Percentiles rank a stretch among this genome's conserved stretches.
Evolutionary conservation across 1,140 invertebrate genomes (phyloP).

Genomic region (Aphidius gifuensis): DNA sequence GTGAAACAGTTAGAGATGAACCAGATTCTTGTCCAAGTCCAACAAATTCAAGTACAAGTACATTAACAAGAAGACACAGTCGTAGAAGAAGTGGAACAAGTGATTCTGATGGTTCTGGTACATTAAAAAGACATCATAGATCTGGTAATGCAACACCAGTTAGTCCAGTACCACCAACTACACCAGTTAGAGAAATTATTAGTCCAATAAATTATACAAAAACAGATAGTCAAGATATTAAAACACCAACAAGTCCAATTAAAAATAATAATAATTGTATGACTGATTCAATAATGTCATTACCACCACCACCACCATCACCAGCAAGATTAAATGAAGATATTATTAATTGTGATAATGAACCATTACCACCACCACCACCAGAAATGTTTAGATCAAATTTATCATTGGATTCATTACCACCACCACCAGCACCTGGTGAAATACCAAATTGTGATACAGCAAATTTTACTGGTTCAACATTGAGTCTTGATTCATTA

Average conservation of each 20-base stretch:
- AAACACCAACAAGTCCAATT: constrained; percentile 51
- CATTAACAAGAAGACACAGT: constrained; percentile 59
- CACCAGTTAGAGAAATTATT: constrained; percentile 53
- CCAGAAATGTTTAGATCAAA: constrained; percentile 70
- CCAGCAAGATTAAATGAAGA: constrained; percentile 52
- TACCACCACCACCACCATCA: constrained; percentile 60
- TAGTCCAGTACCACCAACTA: constrained; percentile 51
- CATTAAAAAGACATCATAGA: constrained; percentile 59
- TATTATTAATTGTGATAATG: constrained; percentile 39
- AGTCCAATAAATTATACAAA: constrained; percentile 48
- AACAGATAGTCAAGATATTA: constrained; percentile 45
- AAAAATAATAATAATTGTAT: constrained; percentile 39
- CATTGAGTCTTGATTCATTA: constrained; percentile 63
- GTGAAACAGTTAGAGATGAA: constrained; percentile 59
- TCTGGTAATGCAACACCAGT: constrained; percentile 56
- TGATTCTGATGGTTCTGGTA: constrained; percentile 63
- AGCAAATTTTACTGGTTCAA: constrained; percentile 65
- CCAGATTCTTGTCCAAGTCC: constrained; percentile 50
- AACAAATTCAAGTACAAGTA: constrained; percentile 52
- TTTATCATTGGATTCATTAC: constrained; percentile 71
- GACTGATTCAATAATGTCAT: constrained; percentile 58
- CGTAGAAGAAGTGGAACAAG: constrained; percentile 56
- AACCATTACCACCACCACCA: constrained; percentile 61
- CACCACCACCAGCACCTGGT: constrained; percentile 71
- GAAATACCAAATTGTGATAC: constrained; percentile 60